Evolutionary conservation across 2,797 vertebrate species (phyloP).

Genomic region (Enteromius viviparus): DNA sequence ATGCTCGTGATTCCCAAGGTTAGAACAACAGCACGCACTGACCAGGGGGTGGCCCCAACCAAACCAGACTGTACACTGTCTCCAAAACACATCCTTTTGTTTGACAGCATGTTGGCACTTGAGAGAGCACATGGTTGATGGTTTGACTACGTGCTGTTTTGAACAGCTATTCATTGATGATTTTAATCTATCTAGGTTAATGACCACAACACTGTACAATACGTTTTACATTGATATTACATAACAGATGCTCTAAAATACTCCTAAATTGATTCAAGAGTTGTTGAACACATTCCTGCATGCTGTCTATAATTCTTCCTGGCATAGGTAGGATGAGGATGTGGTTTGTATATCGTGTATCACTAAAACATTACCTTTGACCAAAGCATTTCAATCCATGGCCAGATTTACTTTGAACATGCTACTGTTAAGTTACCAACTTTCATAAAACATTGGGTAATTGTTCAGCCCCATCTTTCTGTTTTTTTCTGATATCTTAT

Average conservation of each 20-base stretch:
- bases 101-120: slow-evolving; percentile 44
- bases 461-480: not conserved
- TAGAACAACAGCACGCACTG: slow-evolving; percentile 50
- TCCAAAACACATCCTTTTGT: slow-evolving; percentile 29
- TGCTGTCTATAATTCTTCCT: slow-evolving; percentile 3
- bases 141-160: slow-evolving; percentile 23
- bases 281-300: not conserved
- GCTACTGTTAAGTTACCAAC: not conserved
- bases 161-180: not conserved
- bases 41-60: slow-evolving; percentile 4
- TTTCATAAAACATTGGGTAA: not conserved
- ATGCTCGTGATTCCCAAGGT: slow-evolving; percentile 45
- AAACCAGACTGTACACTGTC: slow-evolving; percentile 13
- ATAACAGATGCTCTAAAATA: not conserved
- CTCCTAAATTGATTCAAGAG: not conserved
- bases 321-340: slow-evolving; percentile 6
- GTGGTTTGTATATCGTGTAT: slow-evolving; percentile 31
- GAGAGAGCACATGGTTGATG: slow-evolving; percentile 19
- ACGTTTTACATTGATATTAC: not conserved
- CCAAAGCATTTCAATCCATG: slow-evolving; percentile 2
- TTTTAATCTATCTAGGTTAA: not conserved
- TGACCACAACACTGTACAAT: not conserved
- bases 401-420: not conserved
- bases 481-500: not conserved
- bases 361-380: slow-evolving; percentile 3